Percentiles rank a stretch among this genome's conserved stretches.
phyloP scores from a whole-genome alignment of 2,888 invertebrate genomes.

The Hydrotaea cyrtoneurina region DNA sequence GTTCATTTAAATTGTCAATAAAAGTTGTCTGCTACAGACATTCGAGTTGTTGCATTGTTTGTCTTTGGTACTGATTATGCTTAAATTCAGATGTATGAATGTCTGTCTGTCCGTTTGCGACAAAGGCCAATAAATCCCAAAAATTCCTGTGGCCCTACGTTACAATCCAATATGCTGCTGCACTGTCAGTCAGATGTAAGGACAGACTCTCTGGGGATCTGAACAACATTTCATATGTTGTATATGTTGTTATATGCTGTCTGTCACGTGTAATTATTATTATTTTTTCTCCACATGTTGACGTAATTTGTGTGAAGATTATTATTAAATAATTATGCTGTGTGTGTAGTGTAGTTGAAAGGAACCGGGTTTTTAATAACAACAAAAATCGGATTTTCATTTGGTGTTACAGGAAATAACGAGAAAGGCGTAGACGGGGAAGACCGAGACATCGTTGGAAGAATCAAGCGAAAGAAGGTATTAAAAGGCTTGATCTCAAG shows the following conservation, averaged over 20 bases:
- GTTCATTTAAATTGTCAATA: slow-evolving; percentile 57
- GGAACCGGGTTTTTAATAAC: too few species aligned
- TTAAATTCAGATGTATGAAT: not conserved
- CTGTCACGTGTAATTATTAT: slow-evolving; percentile 65
- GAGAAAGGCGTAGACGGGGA: too few species aligned
- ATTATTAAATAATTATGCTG: slow-evolving; percentile 25
- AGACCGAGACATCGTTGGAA: too few species aligned
- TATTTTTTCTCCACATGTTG: slow-evolving; percentile 61
- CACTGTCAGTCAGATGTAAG: not conserved
- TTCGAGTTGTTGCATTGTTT: slow-evolving; percentile 18
- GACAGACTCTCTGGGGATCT: not conserved
- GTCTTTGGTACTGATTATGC: not conserved
- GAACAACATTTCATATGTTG: slow-evolving; percentile 5
- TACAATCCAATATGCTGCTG: not conserved
- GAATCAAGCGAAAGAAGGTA: too few species aligned
- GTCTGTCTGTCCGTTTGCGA: not conserved
- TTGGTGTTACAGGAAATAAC: too few species aligned
- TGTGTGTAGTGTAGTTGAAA: not conserved
- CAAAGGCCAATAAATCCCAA: slow-evolving; percentile 26
- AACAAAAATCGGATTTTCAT: too few species aligned
- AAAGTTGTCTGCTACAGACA: slow-evolving; percentile 44
- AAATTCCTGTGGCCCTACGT: not conserved
- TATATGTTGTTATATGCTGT: not conserved
- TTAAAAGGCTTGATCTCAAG: too few species aligned
- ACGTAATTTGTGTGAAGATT: slow-evolving; percentile 58